Evolutionary conservation across 37 sponge, comb jelly and placozoan species (phyloP), one percentile per base, ranked within the genome.

Genomic region (Oscarella lobularis): DNA sequence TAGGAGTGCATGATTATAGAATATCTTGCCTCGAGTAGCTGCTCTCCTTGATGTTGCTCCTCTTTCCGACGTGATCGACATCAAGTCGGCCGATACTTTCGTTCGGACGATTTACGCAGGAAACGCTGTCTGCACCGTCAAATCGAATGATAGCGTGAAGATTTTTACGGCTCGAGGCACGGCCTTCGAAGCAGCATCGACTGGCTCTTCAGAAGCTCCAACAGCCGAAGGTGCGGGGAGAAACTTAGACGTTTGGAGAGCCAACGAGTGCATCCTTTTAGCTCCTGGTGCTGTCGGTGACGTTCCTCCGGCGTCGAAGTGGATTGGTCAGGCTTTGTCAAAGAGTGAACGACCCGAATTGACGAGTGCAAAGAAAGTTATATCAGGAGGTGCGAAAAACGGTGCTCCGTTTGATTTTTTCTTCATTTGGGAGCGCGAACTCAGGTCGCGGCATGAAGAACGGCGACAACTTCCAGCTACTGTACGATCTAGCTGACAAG

Each of bases 391-490:
- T 68, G 71, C 31, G 31, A 34, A 14, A 32, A 68, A 4, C 5
- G 31, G 35, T 30, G 29, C 4, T 68, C 33, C 31, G 29, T 68
- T 4, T 4, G 29, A 29, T 14, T 4, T 68, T 5, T 14, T 30
- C 71, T 5, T 5, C 6, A 35, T 4, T 68, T 32, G 6, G 5
- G 31, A 5, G 29, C 29, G 5, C 71, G 71, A 68, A 34, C 31
- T 68, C 65, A 95, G 96, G 97, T 32, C 77, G 99, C 35, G 99
- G 99, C 3, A 72, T 98, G 85, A 98, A 98, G 76, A 94, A 85
- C 70, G 99, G 99, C 27, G 99, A 98, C 38, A 98, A 98, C 79
- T 98, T 98, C 67, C 73, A 89, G 74, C 74, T 98, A 33, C 85
- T 98, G 33, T 98, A 98, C 71, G 78, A 86, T 9, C 86, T 98